Base-by-base conservation (phyloP, 2,113 vertebrate species). In the human region DNA sequence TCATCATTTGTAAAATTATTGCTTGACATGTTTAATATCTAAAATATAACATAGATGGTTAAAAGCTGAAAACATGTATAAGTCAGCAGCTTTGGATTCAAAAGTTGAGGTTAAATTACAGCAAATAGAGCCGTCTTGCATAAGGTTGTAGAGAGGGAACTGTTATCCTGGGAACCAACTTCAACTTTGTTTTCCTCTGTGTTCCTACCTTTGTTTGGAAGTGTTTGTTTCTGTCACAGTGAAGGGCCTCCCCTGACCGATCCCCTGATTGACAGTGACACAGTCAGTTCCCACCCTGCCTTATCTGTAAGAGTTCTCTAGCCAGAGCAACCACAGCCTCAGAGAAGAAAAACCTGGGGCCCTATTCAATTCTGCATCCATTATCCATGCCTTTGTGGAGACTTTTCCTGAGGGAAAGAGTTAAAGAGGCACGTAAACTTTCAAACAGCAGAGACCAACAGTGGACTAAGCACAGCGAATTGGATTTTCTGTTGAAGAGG, bases 381-480 rank as follows among this genome's bases (percentile, higher is more conserved):
- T 86, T 91, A 59, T 1, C 68, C 61, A 9, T 22, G 90, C 40
- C 87, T 94, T 30, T 38, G 76, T 20, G 57, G 70, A 84, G 61
- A 35, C 93, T 45, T 52, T 38, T 5, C 50, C 18, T 0, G 2
- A 73, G 70, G 30, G 55, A 22, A 66, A 7, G 83, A 79, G 76
- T 66, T 93, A 72, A 45, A 82, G 81, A 43, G 43, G 61, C 80
- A 13, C 64, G 35, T 79, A 89, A 75, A 82, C 43, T 78, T 86
- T 50, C 55, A 8, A 6, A 55, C 8, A 38, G 82, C 85, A 17
- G 86, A 76, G 57, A 70, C 38, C 35, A 85, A 84, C 96, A 95
- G 89, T 94, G 52, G 75, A 61, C 86, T 89, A 35, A 96, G 89
- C 96, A 91, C 50, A 45, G 95, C 79, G 90, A 90, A 97, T 90